Base-by-base conservation (phyloP, 2,797 vertebrate genomes). In the Labeo calbasu region DNA sequence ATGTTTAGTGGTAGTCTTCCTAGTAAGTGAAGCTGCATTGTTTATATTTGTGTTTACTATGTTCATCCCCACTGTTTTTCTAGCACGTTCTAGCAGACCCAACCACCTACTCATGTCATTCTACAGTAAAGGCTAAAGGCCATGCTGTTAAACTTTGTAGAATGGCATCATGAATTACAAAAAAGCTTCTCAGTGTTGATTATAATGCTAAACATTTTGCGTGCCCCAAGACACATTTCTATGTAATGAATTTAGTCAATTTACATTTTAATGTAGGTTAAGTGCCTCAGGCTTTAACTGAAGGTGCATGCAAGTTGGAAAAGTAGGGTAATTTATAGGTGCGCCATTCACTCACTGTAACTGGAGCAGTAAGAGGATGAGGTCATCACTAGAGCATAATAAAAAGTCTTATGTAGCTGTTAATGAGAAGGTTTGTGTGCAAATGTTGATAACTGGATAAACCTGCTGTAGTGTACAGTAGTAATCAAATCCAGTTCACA, bases 381-480 rank as follows among this genome's bases (percentile, higher is more conserved):
- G 55, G 43, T 72, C 25, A 51, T 63, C 2, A 7, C 32, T 72
- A 10, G 19, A 73, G 25, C 25, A 48, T 61, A 48, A 72, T 32
- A 55, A 70, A 19, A 70, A 81, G 68, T 25, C 7, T 50, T 23
- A 81, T 81, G 69, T 36, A 23, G 55, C 69, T 50, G 40, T 73
- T 82, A 82, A 82, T 73, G 55, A 82, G 80, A 28, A 72, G 32
- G 79, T 61, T 36, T 15, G 17, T 50, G 68, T 61, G 69, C 21
- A 23, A 50, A 17, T 81, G 51, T 17, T 71, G 43, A 73, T 73
- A 82, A 82, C 80, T 32, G 55, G 80, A 82, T 73, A 17, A 73
- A 82, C 69, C 69, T 32, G 69, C 43, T 82, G 19, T 32, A 19
- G 14, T 32, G 28, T 63, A 32, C 5, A 19, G 57, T 36, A 36